Conservation (phyloP, 92 coral and sea anemone genomes). For the Phenganax stokvisi region DNA sequence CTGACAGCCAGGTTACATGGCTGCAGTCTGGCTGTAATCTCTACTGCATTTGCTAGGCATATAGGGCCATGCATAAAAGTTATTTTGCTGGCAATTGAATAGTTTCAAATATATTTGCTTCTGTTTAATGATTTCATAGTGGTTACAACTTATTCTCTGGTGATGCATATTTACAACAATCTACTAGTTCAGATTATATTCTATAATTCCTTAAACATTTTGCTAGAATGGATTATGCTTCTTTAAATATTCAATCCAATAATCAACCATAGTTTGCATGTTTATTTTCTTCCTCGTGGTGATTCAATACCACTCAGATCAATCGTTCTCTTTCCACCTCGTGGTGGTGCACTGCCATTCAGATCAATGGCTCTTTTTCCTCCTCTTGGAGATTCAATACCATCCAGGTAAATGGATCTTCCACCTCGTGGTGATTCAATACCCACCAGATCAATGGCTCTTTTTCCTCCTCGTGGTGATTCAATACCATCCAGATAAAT, state of each 20-base stretch:
- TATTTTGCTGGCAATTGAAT: too few relatives aligned
- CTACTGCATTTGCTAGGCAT: too few relatives aligned
- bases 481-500: constrained; percentile 27
- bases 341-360: constrained; percentile 13
- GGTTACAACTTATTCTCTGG: too few relatives aligned
- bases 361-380: constrained; percentile 25
- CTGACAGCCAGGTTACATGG: too few relatives aligned
- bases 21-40: too few relatives aligned
- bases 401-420: constrained; percentile 18
- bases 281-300: constrained; percentile 29
- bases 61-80: too few relatives aligned
- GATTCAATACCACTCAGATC: constrained; percentile 15
- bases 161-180: background rate
- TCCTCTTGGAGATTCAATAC: constrained; percentile 20
- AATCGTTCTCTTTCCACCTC: constrained; percentile 11
- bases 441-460: constrained; percentile 9
- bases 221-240: background rate
- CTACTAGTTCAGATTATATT: background rate
- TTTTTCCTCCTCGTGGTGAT: constrained; percentile 25
- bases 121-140: too few relatives aligned
- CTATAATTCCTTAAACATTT: background rate
- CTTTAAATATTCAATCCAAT: background rate
- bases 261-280: background rate
- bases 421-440: constrained; percentile 16
- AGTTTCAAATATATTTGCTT: too few relatives aligned